phyloP scores from a whole-genome alignment of 2,888 invertebrate species.

The Cenopis cana region DNA sequence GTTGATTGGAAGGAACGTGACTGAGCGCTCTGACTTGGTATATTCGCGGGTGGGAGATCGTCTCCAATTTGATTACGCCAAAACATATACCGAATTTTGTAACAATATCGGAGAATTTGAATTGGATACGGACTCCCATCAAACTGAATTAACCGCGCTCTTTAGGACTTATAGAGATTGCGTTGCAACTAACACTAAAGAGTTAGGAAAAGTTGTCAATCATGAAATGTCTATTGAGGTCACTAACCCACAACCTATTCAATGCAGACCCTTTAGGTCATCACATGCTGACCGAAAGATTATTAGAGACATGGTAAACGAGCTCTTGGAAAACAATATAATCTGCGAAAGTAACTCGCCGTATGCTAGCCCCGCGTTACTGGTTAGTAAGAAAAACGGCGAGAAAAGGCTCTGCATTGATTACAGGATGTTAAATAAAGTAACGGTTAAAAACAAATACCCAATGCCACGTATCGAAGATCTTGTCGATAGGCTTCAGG shows the following conservation, averaged over 20 bases:
- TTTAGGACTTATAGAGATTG: too few species aligned
- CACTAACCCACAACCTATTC: neutral
- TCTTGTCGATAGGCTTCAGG: too few species aligned
- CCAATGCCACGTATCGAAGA: too few species aligned
- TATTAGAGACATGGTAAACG: neutral
- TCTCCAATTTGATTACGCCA: slow-evolving; percentile 4
- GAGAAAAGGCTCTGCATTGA: too few species aligned
- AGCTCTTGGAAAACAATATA: too few species aligned
- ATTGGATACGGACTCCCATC: slow-evolving; percentile 16
- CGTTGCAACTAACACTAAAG: neutral
- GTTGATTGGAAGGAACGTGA: slow-evolving; percentile 4
- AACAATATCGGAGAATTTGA: neutral
- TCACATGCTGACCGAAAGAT: neutral
- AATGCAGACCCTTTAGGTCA: slow-evolving; percentile 11
- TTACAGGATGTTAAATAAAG: too few species aligned
- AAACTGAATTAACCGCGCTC: neutral
- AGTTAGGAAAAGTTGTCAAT: slow-evolving; percentile 6
- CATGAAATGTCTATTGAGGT: slow-evolving; percentile 12
- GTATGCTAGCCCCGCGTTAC: too few species aligned
- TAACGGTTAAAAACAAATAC: too few species aligned
- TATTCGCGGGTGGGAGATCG: slow-evolving; percentile 13
- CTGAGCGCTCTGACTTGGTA: neutral
- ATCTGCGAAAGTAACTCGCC: too few species aligned
- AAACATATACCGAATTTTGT: neutral
- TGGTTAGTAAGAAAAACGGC: too few species aligned